phyloP scores from a whole-genome alignment of 2,113 vertebrate species.

The Ammodramus savannarum region DNA sequence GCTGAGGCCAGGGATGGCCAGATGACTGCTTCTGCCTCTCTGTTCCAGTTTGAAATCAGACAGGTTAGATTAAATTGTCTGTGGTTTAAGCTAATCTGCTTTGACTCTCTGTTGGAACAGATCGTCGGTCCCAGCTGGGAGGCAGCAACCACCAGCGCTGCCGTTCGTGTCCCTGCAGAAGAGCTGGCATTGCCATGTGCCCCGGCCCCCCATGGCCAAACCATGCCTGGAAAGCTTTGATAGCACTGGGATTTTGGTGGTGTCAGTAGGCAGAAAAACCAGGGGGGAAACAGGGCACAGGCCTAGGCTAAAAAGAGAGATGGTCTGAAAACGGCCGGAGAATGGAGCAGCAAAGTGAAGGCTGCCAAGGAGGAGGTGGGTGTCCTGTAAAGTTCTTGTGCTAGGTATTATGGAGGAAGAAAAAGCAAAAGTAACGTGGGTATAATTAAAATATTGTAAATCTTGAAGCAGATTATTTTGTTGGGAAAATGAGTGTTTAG shows the following conservation, averaged over 20 bases:
- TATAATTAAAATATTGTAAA: neutral
- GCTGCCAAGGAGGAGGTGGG: neutral
- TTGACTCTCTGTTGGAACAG: constrained; percentile 44
- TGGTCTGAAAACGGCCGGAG: neutral
- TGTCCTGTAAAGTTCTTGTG: neutral
- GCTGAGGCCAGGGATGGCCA: constrained; percentile 25
- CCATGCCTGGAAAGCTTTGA: neutral
- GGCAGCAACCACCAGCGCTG: neutral
- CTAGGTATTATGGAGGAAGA: neutral
- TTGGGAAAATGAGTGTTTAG: neutral
- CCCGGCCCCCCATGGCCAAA: accelerated
- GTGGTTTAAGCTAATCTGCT: constrained; percentile 41
- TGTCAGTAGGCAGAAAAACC: neutral
- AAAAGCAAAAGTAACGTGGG: neutral
- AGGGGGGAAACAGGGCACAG: neutral
- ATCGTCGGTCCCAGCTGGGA: constrained; percentile 14
- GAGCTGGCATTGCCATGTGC: neutral
- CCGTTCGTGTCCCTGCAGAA: neutral
- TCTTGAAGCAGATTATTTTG: neutral
- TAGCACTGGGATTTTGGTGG: neutral
- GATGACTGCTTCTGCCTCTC: constrained; percentile 21
- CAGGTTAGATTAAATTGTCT: constrained; percentile 57
- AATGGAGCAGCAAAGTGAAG: neutral
- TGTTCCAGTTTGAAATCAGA: constrained; percentile 15
- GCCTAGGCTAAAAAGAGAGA: neutral